phyloP scores from a whole-genome alignment of 2,888 invertebrate genomes.

The Melikaiella ostensackeni region DNA sequence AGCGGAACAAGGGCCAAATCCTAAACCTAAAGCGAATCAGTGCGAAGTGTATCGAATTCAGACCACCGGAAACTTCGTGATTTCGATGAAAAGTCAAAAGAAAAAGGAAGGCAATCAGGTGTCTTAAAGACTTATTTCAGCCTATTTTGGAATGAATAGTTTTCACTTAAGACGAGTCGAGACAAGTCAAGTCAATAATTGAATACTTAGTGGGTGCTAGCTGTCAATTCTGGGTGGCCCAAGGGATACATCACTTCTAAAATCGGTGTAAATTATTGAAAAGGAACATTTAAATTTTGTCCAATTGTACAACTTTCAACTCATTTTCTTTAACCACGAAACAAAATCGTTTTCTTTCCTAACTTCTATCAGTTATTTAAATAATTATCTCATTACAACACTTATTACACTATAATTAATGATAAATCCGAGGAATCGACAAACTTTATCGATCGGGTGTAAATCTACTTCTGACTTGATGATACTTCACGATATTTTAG shows the following conservation, averaged over 20 bases:
- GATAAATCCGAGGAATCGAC: too few relatives aligned
- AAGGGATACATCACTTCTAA: background rate
- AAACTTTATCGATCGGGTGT: too few relatives aligned
- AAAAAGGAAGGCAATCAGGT: conserved; percentile 25
- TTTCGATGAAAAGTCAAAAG: conserved; percentile 34
- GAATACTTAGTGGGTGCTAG: conserved; percentile 31
- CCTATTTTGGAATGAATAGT: conserved; percentile 8
- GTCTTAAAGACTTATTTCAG: conserved; percentile 23
- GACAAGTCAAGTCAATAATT: conserved; percentile 30
- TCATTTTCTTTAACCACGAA: too few relatives aligned
- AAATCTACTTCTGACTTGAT: too few relatives aligned
- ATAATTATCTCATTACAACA: too few relatives aligned
- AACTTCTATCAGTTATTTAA: too few relatives aligned
- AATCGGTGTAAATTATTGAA: too few relatives aligned
- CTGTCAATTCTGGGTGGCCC: conserved; percentile 33
- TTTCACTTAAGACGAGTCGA: background rate
- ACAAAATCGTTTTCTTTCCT: too few relatives aligned
- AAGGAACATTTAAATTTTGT: too few relatives aligned
- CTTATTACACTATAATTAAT: too few relatives aligned
- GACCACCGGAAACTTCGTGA: conserved; percentile 22
- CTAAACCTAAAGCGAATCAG: conserved; percentile 13
- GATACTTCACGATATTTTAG: too few relatives aligned
- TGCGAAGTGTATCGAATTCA: conserved; percentile 27
- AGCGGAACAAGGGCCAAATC: conserved; percentile 35
- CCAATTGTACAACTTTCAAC: too few relatives aligned